These are phyloP conservation scores for Orthosia gothica DNA, from an alignment of 2,888 invertebrate species.

Conservation along the genomic window DNA sequence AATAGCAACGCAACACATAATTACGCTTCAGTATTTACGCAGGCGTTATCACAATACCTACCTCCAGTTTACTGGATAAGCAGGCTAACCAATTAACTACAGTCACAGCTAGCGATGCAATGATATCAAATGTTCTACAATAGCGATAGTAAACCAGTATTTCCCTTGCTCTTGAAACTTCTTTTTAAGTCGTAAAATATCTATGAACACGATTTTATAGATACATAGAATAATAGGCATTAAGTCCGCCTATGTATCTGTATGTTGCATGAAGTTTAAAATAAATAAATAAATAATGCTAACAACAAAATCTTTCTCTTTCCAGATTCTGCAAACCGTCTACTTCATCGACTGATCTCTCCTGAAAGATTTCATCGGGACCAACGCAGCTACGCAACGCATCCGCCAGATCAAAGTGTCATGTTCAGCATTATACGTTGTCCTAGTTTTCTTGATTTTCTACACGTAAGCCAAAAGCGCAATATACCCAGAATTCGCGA, in stretches of 20 bases:
- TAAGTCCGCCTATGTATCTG: too few relatives aligned
- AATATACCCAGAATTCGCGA: slow-evolving; percentile 96
- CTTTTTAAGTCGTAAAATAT: not conserved
- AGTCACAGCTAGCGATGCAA: not conserved
- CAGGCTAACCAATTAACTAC: too few relatives aligned
- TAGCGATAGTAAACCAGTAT: not conserved
- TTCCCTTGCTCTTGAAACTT: not conserved
- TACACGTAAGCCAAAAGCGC: slow-evolving; percentile 96
- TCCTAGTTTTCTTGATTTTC: slow-evolving; percentile 96
- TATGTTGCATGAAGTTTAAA: too few relatives aligned
- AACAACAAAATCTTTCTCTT: slow-evolving; percentile 6
- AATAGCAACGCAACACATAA: not conserved
- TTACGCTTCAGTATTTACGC: not conserved
- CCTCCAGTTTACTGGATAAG: not conserved
- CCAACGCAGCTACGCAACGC: slow-evolving; percentile 92
- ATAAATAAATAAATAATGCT: too few relatives aligned
- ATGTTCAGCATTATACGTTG: slow-evolving; percentile 95
- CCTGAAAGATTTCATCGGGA: slow-evolving; percentile 94
- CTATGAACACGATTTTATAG: not conserved
- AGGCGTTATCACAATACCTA: not conserved
- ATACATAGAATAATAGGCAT: not conserved
- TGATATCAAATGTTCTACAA: too few relatives aligned
- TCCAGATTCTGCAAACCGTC: slow-evolving; percentile 94
- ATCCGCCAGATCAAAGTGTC: slow-evolving; percentile 93
- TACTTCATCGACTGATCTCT: slow-evolving; percentile 95